phyloP scores from a whole-genome alignment of 2,888 invertebrate genomes.

The Drosophila imparisetae region DNA sequence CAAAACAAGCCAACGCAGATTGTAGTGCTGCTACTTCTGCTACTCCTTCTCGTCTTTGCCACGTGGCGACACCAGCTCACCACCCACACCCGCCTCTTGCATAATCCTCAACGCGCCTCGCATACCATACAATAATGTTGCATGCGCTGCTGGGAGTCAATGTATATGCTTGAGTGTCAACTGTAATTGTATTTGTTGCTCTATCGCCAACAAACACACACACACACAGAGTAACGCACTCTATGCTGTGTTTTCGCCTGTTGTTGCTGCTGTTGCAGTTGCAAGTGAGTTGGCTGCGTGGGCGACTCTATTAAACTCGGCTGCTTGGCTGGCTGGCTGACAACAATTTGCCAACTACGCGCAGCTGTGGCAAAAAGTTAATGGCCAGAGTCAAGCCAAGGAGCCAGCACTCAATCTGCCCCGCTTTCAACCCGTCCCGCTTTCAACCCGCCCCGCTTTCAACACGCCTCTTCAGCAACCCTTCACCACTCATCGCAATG shows the following conservation, averaged over 20 bases:
- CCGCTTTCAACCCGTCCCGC: background rate
- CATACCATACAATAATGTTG: conserved; percentile 77
- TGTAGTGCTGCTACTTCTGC: conserved; percentile 5
- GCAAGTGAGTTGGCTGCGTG: conserved; percentile 58
- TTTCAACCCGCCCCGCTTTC: background rate
- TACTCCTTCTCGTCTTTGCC: background rate
- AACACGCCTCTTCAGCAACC: background rate
- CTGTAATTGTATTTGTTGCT: conserved; percentile 60
- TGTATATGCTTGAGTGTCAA: conserved; percentile 46
- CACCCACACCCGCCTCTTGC: background rate
- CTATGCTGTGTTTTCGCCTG: conserved; percentile 22
- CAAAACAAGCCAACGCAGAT: conserved; percentile 22
- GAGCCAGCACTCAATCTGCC: background rate
- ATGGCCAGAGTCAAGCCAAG: conserved; percentile 60
- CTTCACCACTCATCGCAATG: background rate
- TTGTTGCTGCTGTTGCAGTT: conserved; percentile 18
- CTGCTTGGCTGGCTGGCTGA: conserved; percentile 49
- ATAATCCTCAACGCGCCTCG: conserved; percentile 16
- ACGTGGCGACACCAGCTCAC: background rate
- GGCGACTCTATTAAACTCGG: conserved; percentile 72
- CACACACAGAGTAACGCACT: conserved; percentile 20
- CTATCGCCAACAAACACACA: conserved; percentile 29
- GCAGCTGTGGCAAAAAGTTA: conserved; percentile 68
- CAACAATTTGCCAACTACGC: conserved; percentile 60
- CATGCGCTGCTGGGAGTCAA: conserved; percentile 56